Conservation (phyloP, 1,140 invertebrate genomes). For the Branchinecta lindahli region DNA sequence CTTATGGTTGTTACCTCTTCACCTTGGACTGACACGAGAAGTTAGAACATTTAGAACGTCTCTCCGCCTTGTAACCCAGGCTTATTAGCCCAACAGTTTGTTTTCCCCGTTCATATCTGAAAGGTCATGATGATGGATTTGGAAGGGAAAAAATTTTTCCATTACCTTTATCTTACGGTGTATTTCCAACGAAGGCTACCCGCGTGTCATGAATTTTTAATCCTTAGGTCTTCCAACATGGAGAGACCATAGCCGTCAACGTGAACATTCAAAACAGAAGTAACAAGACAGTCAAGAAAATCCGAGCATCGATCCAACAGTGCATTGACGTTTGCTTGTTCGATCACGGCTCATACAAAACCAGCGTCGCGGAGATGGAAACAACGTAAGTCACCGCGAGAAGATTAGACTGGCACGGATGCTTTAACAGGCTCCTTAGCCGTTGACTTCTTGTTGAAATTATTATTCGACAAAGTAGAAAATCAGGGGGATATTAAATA, state of each 20-base stretch:
- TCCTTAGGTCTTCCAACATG: conserved; percentile 80
- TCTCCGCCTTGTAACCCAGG: no score
- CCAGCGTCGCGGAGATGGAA: conserved; percentile 79
- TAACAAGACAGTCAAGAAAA: conserved; percentile 96
- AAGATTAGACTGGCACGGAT: conserved; percentile 15
- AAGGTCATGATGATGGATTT: no score
- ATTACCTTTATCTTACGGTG: no score
- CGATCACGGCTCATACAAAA: conserved; percentile 94
- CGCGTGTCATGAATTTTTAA: no score
- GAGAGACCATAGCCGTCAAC: conserved; percentile 82
- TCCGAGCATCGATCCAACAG: conserved; percentile 80
- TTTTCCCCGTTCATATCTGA: no score
- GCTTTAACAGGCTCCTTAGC: conserved; percentile 10
- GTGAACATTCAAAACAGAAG: conserved; percentile 91
- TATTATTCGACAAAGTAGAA: background rate
- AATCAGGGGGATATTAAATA: no score
- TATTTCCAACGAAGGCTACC: no score
- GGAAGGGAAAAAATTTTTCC: no score
- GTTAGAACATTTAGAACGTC: no score
- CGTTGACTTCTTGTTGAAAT: conserved; percentile 6
- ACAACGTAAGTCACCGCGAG: conserved; percentile 53
- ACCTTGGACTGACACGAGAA: no score
- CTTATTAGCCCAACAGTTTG: no score
- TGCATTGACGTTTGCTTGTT: conserved; percentile 95
- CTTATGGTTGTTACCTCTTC: no score